phyloP scores from a whole-genome alignment of 2,888 invertebrate species.

The Congeria kusceri region DNA sequence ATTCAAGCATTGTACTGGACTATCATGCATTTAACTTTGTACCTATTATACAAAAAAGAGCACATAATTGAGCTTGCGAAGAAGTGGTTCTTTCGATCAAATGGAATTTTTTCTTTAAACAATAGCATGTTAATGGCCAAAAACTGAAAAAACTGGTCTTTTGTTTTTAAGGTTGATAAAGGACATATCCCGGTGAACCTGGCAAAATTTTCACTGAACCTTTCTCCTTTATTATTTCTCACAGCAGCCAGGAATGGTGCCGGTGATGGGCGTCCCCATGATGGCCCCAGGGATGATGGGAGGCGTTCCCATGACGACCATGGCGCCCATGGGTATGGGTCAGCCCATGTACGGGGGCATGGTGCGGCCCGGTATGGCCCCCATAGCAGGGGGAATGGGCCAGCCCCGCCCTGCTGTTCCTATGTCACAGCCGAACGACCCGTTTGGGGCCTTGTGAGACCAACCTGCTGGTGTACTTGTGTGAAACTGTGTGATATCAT shows the following conservation, averaged over 20 bases:
- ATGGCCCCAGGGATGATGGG: conserved; percentile 45
- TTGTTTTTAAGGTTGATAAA: too few species aligned
- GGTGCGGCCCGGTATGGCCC: conserved; percentile 62
- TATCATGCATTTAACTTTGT: too few species aligned
- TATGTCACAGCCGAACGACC: conserved; percentile 74
- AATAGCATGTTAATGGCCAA: too few species aligned
- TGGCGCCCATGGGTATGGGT: conserved; percentile 66
- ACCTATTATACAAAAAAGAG: too few species aligned
- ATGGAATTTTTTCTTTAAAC: too few species aligned
- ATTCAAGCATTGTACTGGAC: too few species aligned
- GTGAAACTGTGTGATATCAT: conserved; percentile 22
- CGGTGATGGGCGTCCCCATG: conserved; percentile 8
- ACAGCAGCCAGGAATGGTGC: conserved; percentile 53
- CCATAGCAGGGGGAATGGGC: conserved; percentile 63
- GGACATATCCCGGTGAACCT: too few species aligned
- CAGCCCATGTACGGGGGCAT: conserved; percentile 55
- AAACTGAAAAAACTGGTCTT: background rate
- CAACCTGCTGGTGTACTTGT: conserved; percentile 11
- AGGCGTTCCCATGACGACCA: conserved; percentile 49
- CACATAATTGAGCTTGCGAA: too few species aligned
- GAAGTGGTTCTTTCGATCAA: too few species aligned
- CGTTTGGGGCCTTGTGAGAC: conserved; percentile 81
- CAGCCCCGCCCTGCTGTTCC: conserved; percentile 66
- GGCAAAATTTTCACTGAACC: too few species aligned
- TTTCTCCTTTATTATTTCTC: too few species aligned